Percentiles rank a stretch among this genome's conserved stretches.
Evolutionary conservation across 30 jellyfish, hydroid and myxozoan species (phyloP).

Genomic region (Chrysaora quinquecirrha): DNA sequence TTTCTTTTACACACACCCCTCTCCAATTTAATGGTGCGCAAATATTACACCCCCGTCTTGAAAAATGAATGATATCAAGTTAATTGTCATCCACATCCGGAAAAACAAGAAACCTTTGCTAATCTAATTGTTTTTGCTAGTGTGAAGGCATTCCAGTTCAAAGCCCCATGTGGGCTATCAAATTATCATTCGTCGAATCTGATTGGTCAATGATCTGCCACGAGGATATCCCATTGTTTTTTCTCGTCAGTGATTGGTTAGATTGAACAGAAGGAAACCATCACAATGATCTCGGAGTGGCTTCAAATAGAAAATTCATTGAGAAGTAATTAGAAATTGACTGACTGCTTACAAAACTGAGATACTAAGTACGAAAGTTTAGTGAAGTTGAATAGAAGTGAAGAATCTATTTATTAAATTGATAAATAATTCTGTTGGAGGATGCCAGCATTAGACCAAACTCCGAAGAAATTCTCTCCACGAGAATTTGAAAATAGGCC

Average conservation of each 20-base stretch:
- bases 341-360: not conserved
- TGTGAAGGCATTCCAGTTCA: constrained; percentile 1
- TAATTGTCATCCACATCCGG: not conserved
- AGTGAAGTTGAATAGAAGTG: not conserved
- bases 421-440: constrained; percentile 8
- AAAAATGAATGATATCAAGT: too few species aligned
- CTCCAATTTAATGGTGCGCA: too few species aligned
- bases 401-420: too few species aligned
- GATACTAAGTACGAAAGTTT: not conserved
- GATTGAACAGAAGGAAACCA: not conserved
- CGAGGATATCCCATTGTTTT: not conserved
- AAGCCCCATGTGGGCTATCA: not conserved
- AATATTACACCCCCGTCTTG: too few species aligned
- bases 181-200: not conserved
- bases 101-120: not conserved
- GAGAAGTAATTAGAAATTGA: not conserved
- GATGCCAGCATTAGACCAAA: constrained; percentile 67
- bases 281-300: not conserved
- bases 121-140: not conserved
- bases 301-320: not conserved
- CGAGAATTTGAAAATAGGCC: constrained; percentile 48
- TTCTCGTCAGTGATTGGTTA: not conserved
- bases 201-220: not conserved
- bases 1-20: too few species aligned
- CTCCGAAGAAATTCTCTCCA: constrained; percentile 45